Percentiles rank a stretch among this genome's conserved stretches.
phyloP scores from a whole-genome alignment of 2,113 vertebrate species.

The Phoxinus phoxinus region DNA sequence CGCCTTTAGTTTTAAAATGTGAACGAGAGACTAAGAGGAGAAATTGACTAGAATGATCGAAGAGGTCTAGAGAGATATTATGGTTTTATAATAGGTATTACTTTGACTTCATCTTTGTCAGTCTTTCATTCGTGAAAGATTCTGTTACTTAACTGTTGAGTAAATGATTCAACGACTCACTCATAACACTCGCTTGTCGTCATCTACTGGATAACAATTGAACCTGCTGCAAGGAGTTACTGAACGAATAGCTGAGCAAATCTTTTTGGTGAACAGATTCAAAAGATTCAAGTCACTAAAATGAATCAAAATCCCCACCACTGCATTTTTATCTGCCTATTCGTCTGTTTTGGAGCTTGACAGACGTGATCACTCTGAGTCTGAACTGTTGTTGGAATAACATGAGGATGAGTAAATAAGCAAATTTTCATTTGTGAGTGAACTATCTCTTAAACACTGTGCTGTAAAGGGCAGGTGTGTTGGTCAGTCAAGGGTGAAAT shows the following conservation, averaged over 20 bases:
- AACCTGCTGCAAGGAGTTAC: not conserved
- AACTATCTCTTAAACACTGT: not conserved
- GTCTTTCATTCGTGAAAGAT: not conserved
- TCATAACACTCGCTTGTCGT: not conserved
- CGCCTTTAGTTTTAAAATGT: too few relatives aligned
- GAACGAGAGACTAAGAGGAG: too few relatives aligned
- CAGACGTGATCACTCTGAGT: not conserved
- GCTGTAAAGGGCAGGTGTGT: not conserved
- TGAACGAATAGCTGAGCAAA: not conserved
- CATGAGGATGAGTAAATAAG: not conserved
- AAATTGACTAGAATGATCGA: too few relatives aligned
- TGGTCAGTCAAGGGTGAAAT: conserved; percentile 27
- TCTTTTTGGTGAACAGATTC: not conserved
- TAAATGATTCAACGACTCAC: not conserved
- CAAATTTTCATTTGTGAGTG: not conserved
- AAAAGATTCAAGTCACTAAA: not conserved
- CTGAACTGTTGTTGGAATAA: not conserved
- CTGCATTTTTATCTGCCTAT: too few relatives aligned
- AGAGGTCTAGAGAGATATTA: too few relatives aligned
- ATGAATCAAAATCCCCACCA: not conserved
- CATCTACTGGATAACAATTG: not conserved
- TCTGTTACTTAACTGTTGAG: not conserved
- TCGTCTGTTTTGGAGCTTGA: not conserved
- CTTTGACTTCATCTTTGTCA: too few relatives aligned
- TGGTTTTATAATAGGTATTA: too few relatives aligned